These are phyloP conservation scores for Drosophila oshimai DNA, from an alignment of 1,140 invertebrate species.

Conservation along the genomic window DNA sequence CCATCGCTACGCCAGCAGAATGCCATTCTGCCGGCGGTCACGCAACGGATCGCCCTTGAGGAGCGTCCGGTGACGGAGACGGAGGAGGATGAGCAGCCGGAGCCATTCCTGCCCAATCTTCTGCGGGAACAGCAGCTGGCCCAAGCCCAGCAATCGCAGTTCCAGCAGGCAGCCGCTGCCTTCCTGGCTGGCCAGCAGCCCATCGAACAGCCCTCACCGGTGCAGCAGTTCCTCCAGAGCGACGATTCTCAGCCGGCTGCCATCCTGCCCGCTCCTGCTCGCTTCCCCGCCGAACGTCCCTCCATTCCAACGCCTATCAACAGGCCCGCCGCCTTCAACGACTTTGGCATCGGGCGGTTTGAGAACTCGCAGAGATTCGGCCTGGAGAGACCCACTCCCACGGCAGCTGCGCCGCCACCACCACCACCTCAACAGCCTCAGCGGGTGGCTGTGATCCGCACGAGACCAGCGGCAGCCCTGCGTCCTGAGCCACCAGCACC, in stretches of 20 bases:
- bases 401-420: constrained; percentile 35
- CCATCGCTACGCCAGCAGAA: constrained; percentile 81
- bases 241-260: constrained; percentile 82
- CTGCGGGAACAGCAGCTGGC: constrained; percentile 71
- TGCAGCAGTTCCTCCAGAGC: constrained; percentile 66
- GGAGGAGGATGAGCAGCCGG: constrained; percentile 83
- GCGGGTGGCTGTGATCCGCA: constrained; percentile 54
- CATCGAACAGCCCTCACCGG: constrained; percentile 78
- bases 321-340: constrained; percentile 62
- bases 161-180: constrained; percentile 80
- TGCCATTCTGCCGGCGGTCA: constrained; percentile 83
- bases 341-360: constrained; percentile 73
- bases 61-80: constrained; percentile 85
- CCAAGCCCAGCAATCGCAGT: constrained; percentile 83
- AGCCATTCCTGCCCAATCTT: constrained; percentile 66
- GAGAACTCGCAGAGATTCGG: constrained; percentile 67
- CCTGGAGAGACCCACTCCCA: constrained; percentile 50
- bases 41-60: constrained; percentile 82
- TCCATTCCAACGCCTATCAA: constrained; percentile 35
- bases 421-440: constrained; percentile 39
- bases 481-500: constrained; percentile 55
- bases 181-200: constrained; percentile 80
- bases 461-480: constrained; percentile 38
- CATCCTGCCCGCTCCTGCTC: constrained; percentile 82
- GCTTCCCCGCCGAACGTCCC: constrained; percentile 75